Conservation (phyloP, 2,888 invertebrate species). For the Baronia brevicornis region DNA sequence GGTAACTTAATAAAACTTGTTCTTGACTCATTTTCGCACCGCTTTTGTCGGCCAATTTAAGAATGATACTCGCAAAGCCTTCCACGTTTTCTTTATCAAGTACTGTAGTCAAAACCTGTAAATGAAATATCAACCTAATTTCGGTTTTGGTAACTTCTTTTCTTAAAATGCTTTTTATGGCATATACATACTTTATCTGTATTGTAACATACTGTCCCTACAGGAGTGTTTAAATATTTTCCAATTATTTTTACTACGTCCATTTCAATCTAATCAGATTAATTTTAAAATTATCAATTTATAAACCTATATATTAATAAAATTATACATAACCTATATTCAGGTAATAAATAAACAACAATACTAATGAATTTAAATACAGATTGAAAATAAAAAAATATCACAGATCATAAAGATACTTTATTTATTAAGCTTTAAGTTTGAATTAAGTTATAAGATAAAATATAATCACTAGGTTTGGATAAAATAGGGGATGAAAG, state of each 20-base stretch:
- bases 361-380: no score
- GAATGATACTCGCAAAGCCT: slow-evolving; percentile 72
- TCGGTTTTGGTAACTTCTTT: not conserved
- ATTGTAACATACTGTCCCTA: slow-evolving; percentile 69
- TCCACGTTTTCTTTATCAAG: slow-evolving; percentile 55
- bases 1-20: slow-evolving; percentile 65
- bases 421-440: no score
- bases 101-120: slow-evolving; percentile 66
- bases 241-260: slow-evolving; percentile 68
- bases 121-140: not conserved
- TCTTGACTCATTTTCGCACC: slow-evolving; percentile 50
- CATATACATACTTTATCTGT: slow-evolving; percentile 60
- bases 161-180: not conserved
- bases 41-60: slow-evolving; percentile 58
- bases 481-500: no score
- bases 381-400: no score
- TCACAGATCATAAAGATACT: no score
- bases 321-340: no score
- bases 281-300: not conserved
- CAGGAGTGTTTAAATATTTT: slow-evolving; percentile 66
- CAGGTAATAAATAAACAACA: no score
- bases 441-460: no score
- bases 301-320: no score
- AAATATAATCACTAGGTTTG: no score
- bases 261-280: slow-evolving; percentile 19